phyloP scores from a whole-genome alignment of 2,888 invertebrate species.

The Leucoma salicis region DNA sequence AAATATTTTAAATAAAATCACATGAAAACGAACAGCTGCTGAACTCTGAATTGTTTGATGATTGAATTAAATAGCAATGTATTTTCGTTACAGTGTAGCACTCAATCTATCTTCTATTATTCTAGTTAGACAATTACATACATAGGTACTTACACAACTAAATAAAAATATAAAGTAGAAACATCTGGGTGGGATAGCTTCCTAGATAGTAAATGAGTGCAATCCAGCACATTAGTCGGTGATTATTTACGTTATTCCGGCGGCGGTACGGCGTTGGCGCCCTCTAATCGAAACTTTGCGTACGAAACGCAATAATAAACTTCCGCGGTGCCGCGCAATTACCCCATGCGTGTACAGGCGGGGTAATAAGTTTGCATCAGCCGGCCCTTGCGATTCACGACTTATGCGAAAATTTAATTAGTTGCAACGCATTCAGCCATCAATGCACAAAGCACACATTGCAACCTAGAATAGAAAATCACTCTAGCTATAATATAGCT shows the following conservation, averaged over 20 bases:
- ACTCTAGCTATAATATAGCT: too few relatives aligned
- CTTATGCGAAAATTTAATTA: conserved; percentile 18
- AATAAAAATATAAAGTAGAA: conserved; percentile 3
- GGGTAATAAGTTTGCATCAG: conserved; percentile 30
- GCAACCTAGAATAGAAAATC: too few relatives aligned
- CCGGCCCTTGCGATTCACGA: conserved; percentile 20
- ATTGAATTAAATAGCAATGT: too few relatives aligned
- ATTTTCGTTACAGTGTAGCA: too few relatives aligned
- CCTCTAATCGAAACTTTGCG: conserved; percentile 64
- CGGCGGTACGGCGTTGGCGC: conserved; percentile 36
- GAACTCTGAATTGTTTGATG: too few relatives aligned
- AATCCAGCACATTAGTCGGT: conserved; percentile 47
- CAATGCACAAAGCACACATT: too few relatives aligned
- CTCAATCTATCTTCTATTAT: too few relatives aligned
- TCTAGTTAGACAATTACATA: too few relatives aligned
- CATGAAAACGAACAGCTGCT: too few relatives aligned
- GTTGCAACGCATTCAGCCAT: background rate
- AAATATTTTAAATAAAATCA: too few relatives aligned
- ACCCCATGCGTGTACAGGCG: conserved; percentile 30
- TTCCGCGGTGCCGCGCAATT: conserved; percentile 66
- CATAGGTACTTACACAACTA: background rate
- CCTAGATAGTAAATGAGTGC: conserved; percentile 53
- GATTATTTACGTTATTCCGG: conserved; percentile 55
- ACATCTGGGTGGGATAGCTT: conserved; percentile 36
- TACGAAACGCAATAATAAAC: conserved; percentile 62